Base-by-base conservation (phyloP, 2,113 vertebrate species). In the Rutilus rutilus region DNA sequence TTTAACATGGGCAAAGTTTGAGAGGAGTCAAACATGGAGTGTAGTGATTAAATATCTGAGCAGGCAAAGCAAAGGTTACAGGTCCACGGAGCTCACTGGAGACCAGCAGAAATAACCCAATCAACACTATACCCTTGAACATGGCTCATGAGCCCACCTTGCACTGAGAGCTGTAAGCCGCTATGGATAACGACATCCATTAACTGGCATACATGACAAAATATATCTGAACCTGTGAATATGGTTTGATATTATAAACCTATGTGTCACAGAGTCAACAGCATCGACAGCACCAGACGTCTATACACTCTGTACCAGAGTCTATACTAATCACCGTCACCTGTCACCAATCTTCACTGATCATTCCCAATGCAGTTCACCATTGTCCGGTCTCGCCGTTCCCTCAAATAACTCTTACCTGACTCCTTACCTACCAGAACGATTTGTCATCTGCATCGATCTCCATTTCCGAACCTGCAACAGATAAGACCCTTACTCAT, bases 11-110 rank as follows among this genome's bases (percentile, higher is more conserved):
- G n/a, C 39, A 64, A 42, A 64, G 36, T 19, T 45, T 6, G 39
- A 42, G 36, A 80, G n/a, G 19, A 39, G 54, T 78, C 19, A 78
- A 78, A 59, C 4, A 59, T 14, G 21, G 30, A n/a, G 30, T 60
- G 27, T 78, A 39, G 9, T 59, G 50, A 57, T 36, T 78, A 78
- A 59, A 54, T 21, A 78, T 78, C 50, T 36, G 42, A 47, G 71
- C 21, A 39, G 52, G 23, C 54, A 60, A 39, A 62, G 33, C 76
- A 57, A 79, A 79, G 23, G 54, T 79, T 25, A 9, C 23, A 25
- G 57, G 57, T 78, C 30, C 54, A 60, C 12, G 2, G 21, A 47
- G 54, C 52, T 39, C 19, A 39, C 19, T 19, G 77, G 77, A 62
- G 23, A 62, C 30, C 19, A 59, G 76, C 30, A 59, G 52, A 78